Evolutionary conservation across 2,797 vertebrate genomes (phyloP), one percentile per base, ranked within the genome.

Genomic region (Brachyrhaphis roseni): DNA sequence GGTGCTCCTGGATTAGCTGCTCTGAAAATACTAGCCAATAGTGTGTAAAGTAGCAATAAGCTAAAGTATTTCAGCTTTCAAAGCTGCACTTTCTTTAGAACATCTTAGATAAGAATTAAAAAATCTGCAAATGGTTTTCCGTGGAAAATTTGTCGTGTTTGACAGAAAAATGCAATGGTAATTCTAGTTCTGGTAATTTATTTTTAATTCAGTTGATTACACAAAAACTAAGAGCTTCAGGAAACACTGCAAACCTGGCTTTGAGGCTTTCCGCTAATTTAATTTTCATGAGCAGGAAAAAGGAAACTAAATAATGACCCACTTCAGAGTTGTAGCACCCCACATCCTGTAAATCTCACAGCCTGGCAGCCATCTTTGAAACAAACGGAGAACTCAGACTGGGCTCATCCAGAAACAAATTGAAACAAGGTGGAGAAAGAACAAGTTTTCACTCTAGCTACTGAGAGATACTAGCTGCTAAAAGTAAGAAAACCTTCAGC

Each of bases 271-370:
- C 28, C 8, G 41, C 62, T 87, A 86, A 91, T 88, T 83, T 86
- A 59, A 84, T 51, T 79, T 87, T 88, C 82, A 85, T 45, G 79
- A 90, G 83, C 75, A 20, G 82, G 0, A 74, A 53, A 77, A 28
- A 62, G 77, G 66, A 71, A 80, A 64, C 76, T 10, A 31, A 73
- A 86, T 87, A 82, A 91, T 72, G 85, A 87, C 86, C 85, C 85
- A 77, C 72, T 82, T 77, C 84, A 78, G 80, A 84, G 71, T 82
- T 76, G 82, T 87, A 88, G 85, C 86, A 83, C 77, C 66, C 72
- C 68, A 72, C 83, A 72, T 82, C 62, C 74, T 74, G 81, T 59
- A 81, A 39, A 72, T 62, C 76, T 68, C 71, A 13, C 77, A 80
- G 76, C 71, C n/a, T 53, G 2, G 66, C 51, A 66, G 76, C 84